Evolutionary conservation across 53 echinoderm and acorn worm species (phyloP), one percentile per base, ranked within the genome.

Genomic region (Luidia sarsii): DNA sequence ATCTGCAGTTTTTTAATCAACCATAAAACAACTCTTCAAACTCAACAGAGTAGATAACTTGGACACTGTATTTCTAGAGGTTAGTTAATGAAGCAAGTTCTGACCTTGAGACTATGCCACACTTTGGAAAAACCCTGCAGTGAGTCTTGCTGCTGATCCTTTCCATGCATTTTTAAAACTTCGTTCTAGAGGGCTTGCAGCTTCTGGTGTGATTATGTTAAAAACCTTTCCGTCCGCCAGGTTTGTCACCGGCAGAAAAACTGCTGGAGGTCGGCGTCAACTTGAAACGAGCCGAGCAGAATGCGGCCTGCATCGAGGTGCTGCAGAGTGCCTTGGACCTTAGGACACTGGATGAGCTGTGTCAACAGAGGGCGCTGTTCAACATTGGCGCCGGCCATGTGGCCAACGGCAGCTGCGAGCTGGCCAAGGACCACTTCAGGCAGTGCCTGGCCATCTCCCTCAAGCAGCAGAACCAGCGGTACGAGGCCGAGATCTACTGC

Each of bases 281-380:
- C 16, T 57, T 93, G 68, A 68, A 81, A 11, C 65, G 86, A 5
- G 88, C 88, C 37, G 62, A 83, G 21, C 81, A 93, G 46, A 71
- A 90, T 57, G 77, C 50, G 3, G 53, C 86, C 25, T 83, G 90
- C 66, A 88, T 90, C 45, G 93, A 96, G 43, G 91, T 96, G 34
- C 72, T 93, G 46, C 92, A 86, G 39, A 83, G 80, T 32, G 90
- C 93, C 27, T 81, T 92, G 56, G 90, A 91, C 28, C 71, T 88
- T 19, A 86, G 81, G 80, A 65, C 91, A 13, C 71, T 61, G 0
- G 69, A 88, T 34, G 64, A 56, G 33, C 55, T 72, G 18, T 48
- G 73, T 43, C 82, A 77, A 67, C 83, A 89, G 48, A 68, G 83
- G 57, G 86, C 87, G 10, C 83, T 82, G 27, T 90, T 82, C 70